These are phyloP conservation scores for Romanogobio albipinnatus DNA, from an alignment of 2,113 vertebrate species.

Conservation along the genomic window DNA sequence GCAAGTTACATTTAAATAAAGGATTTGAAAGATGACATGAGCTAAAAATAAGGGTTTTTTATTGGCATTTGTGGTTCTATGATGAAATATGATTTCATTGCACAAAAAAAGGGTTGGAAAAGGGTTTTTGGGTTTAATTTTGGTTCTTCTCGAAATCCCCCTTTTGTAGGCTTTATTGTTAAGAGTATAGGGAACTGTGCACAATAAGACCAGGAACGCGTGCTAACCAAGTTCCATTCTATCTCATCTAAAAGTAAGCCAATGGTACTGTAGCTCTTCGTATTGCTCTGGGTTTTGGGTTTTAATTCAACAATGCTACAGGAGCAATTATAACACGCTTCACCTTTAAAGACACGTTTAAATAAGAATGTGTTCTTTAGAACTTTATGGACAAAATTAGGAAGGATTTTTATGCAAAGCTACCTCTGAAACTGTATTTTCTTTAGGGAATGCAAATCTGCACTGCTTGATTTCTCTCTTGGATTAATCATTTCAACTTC, in stretches of 20 bases:
- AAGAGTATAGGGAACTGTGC: not conserved
- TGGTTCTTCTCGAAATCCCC: too few species aligned
- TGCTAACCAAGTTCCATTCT: not conserved
- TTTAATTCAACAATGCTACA: not conserved
- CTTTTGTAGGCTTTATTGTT: too few species aligned
- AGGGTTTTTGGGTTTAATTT: too few species aligned
- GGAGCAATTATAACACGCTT: not conserved
- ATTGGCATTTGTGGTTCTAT: too few species aligned
- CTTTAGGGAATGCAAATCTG: not conserved
- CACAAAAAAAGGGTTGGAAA: too few species aligned
- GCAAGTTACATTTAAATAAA: not conserved
- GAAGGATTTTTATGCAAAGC: not conserved
- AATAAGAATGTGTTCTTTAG: too few species aligned
- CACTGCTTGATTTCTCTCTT: not conserved
- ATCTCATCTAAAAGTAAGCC: not conserved
- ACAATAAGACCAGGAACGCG: not conserved
- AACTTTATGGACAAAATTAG: not conserved
- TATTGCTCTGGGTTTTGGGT: not conserved
- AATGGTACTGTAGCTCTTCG: not conserved
- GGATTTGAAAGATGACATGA: not conserved
- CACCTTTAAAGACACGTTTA: not conserved
- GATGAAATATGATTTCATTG: too few species aligned
- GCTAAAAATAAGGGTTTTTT: too few species aligned
- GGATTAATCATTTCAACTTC: not conserved
- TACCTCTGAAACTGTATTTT: not conserved